Evolutionary conservation across 2,888 invertebrate species (phyloP).

Genomic region (Lissocephala sabroskyi): DNA sequence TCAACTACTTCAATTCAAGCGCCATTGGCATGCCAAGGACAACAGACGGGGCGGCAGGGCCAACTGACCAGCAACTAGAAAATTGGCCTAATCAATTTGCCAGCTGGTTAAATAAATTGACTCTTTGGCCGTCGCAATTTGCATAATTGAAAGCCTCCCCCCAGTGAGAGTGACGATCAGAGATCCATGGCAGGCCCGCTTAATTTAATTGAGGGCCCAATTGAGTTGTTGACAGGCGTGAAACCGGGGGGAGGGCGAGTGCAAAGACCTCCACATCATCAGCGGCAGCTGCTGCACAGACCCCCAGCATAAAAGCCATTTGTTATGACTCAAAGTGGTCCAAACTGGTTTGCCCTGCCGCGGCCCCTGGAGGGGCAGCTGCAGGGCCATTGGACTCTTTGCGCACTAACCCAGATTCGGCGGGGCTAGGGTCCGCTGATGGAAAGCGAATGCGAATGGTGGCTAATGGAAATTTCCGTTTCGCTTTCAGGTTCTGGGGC

Average conservation of each 20-base stretch:
- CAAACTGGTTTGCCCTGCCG: slow-evolving; percentile 29
- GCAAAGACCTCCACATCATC: slow-evolving; percentile 35
- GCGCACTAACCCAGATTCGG: slow-evolving; percentile 48
- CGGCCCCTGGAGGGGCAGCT: slow-evolving; percentile 2
- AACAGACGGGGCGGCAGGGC: background rate
- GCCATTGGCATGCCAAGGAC: slow-evolving; percentile 44
- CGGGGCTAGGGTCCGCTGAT: slow-evolving; percentile 23
- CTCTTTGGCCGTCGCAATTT: slow-evolving; percentile 8
- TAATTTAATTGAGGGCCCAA: slow-evolving; percentile 36
- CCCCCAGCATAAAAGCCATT: no score
- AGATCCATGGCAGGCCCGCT: no score
- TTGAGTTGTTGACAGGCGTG: slow-evolving; percentile 38
- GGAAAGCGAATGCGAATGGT: slow-evolving; percentile 5
- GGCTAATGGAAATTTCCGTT: background rate
- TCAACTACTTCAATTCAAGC: slow-evolving; percentile 19
- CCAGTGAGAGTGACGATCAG: background rate
- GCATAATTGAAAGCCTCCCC: slow-evolving; percentile 19
- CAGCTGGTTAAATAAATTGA: slow-evolving; percentile 16
- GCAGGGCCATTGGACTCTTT: slow-evolving; percentile 8
- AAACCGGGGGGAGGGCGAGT: slow-evolving; percentile 13
- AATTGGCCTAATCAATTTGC: slow-evolving; percentile 38
- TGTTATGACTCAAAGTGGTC: no score
- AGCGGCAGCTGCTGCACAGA: background rate
- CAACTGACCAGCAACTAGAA: slow-evolving; percentile 20
- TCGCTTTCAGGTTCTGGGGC: slow-evolving; percentile 74